Conservation (phyloP, 1,140 invertebrate species). For the Schlechtendalia chinensis region DNA sequence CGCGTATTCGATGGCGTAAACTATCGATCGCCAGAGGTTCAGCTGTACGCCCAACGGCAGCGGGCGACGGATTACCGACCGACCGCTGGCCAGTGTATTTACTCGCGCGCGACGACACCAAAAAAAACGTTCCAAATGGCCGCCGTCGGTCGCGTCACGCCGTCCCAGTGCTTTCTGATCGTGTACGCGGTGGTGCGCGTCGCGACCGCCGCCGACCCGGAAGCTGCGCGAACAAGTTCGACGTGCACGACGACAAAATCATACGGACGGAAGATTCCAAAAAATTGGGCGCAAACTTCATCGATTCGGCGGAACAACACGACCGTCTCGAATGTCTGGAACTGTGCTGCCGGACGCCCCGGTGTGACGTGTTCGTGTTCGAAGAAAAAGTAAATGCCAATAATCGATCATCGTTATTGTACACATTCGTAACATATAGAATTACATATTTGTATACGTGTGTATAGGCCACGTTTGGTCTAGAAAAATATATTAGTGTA, state of each 20-base stretch:
- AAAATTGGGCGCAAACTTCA: slow-evolving; percentile 81
- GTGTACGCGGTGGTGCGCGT: neutral
- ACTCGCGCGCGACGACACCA: no score
- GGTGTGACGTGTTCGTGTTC: slow-evolving; percentile 88
- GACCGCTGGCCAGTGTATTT: no score
- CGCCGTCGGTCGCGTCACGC: neutral
- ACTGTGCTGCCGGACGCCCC: slow-evolving; percentile 80
- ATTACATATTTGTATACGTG: neutral
- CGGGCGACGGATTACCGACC: neutral
- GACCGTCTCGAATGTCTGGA: slow-evolving; percentile 77
- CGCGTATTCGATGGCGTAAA: no score
- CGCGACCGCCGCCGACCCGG: neutral
- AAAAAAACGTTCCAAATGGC: neutral
- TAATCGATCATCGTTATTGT: neutral
- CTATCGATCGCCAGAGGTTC: no score
- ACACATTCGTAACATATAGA: neutral
- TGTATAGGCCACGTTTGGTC: no score
- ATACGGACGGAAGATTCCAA: slow-evolving; percentile 85
- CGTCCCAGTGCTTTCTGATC: neutral
- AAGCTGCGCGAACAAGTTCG: slow-evolving; percentile 68
- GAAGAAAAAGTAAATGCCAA: slow-evolving; percentile 75
- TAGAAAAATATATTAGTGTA: no score
- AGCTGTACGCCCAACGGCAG: no score
- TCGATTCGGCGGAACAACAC: slow-evolving; percentile 79
- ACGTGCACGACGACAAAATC: slow-evolving; percentile 83